phyloP scores from a whole-genome alignment of 2,113 vertebrate genomes.

The Alosa alosa region DNA sequence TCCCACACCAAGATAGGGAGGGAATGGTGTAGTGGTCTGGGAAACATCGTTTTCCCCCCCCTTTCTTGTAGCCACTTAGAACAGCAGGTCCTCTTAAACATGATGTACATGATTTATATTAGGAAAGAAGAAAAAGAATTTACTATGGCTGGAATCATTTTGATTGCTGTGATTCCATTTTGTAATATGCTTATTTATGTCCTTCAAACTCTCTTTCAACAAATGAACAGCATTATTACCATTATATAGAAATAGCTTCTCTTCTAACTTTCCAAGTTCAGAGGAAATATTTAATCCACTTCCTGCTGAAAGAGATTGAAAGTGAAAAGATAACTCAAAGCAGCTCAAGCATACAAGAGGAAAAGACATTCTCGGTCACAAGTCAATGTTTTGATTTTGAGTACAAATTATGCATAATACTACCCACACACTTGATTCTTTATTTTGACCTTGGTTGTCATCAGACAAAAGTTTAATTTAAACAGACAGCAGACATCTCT shows the following conservation, averaged over 20 bases:
- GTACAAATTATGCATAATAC: neutral
- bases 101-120: too few relatives aligned
- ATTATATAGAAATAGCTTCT: neutral
- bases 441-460: neutral
- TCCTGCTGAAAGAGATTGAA: neutral
- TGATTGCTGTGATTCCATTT: neutral
- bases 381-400: neutral
- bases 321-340: neutral
- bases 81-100: too few relatives aligned
- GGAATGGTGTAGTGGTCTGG: neutral
- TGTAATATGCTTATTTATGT: neutral
- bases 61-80: too few relatives aligned
- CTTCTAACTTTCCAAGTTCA: neutral
- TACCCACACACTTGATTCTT: neutral
- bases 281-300: neutral
- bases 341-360: neutral
- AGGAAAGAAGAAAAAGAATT: too few relatives aligned
- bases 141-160: neutral
- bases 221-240: neutral
- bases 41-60: too few relatives aligned
- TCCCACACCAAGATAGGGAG: neutral
- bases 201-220: neutral
- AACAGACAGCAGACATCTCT: neutral
- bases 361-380: neutral
- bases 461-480: neutral